A percentile compares a stretch with the other conserved stretches of the same genome.
phyloP scores from a whole-genome alignment of 2,888 invertebrate species.

The Pardosa pseudoannulata region DNA sequence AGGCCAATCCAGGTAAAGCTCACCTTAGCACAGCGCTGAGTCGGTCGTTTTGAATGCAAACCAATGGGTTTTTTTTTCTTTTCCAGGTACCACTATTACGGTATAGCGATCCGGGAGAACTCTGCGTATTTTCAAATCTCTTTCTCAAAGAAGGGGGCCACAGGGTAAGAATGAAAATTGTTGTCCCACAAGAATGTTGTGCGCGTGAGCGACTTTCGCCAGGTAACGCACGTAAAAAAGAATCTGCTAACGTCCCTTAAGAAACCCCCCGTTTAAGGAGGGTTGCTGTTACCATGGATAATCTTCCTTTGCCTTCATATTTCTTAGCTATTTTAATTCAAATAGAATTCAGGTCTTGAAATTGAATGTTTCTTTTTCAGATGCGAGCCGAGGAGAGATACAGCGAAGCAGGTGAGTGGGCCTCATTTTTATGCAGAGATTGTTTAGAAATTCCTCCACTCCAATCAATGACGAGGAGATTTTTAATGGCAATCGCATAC shows the following conservation, averaged over 20 bases:
- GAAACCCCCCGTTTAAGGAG: background rate
- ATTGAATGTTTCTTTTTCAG: constrained; percentile 60
- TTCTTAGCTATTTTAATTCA: constrained; percentile 34
- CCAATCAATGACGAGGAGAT: too few relatives aligned
- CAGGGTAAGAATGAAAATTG: constrained; percentile 56
- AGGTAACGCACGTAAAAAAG: constrained; percentile 31
- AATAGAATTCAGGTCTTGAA: constrained; percentile 14
- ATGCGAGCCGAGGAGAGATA: constrained; percentile 74
- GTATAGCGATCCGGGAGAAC: constrained; percentile 79
- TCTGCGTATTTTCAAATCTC: constrained; percentile 79
- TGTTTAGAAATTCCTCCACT: too few relatives aligned
- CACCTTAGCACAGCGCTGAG: background rate
- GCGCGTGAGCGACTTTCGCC: constrained; percentile 28
- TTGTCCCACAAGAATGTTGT: constrained; percentile 14
- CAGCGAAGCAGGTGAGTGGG: constrained; percentile 62
- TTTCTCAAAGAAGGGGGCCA: constrained; percentile 78
- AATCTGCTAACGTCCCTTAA: background rate
- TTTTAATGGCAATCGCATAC: too few relatives aligned
- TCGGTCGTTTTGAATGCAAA: background rate
- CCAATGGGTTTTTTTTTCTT: constrained; percentile 29
- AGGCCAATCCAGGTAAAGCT: constrained; percentile 78
- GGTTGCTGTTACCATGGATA: constrained; percentile 44
- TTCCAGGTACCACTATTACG: constrained; percentile 79
- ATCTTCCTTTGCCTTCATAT: constrained; percentile 10
- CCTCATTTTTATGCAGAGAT: too few relatives aligned